Evolutionary conservation across 2,113 vertebrate genomes (phyloP), one percentile per base, ranked within the genome.

Genomic region (Barbus barbus): DNA sequence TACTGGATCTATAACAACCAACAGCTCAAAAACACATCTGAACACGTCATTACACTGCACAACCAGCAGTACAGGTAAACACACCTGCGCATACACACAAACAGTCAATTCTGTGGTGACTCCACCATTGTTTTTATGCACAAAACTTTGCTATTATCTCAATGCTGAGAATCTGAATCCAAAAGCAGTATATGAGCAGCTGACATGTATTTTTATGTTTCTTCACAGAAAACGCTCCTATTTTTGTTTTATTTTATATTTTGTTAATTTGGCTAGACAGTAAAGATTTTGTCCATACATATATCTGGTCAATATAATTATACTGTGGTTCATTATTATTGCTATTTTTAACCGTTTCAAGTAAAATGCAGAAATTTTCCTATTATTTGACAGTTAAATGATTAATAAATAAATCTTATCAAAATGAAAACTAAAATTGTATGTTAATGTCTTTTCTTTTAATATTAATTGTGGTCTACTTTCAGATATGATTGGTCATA

Each of bases 1-100:
- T 90, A 89, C 82, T 99, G 98, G 98, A 92, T 92, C 6, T 97
- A 95, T 77, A 95, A 97, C 85, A 94, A 94, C 0, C 94, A 94
- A 84, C 94, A 86, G 8, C 91, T 97, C 26, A 91, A 95, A 67
- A 98, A 97, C 90, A 97, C 96, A 16, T 97, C 96, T 0, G 97
- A 97, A 28, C 96, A 96, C 22, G 94, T 96, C 18, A 96, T 97
- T 89, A 96, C 93, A 11, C 86, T 95, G 7, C 91, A 95, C 90
- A 92, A 92, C 83, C 65, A 83, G 88, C 90, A 94, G 90, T 93
- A 98, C 94, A 97, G 97, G 97, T 99, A 94, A 92, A 36, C 51
- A 20, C 3, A 48, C 22, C 11, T 44, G 41, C 41, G 12, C 41
- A 44, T 2, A 44, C 8, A 38, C 36, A 38, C 36, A 28, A 1